Conservation (phyloP, 2,888 invertebrate species). For the Lochmaea crataegi region DNA sequence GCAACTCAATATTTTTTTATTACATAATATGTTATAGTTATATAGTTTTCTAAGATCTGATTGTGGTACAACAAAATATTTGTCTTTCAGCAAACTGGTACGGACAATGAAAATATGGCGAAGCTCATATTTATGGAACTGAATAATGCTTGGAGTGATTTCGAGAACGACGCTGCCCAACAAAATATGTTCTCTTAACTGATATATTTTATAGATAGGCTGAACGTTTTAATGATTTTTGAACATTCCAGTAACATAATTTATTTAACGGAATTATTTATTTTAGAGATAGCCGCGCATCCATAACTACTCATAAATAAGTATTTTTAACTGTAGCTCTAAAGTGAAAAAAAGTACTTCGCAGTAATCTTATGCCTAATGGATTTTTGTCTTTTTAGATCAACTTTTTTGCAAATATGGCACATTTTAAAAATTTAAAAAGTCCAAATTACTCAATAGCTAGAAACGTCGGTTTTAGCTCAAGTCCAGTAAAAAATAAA, state of each 20-base stretch:
- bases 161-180: constrained; percentile 87
- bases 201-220: constrained; percentile 21
- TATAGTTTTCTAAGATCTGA: too few relatives aligned
- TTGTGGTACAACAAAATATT: not conserved
- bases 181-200: constrained; percentile 70
- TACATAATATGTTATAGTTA: too few relatives aligned
- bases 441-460: too few relatives aligned
- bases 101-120: constrained; percentile 91
- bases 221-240: constrained; percentile 36
- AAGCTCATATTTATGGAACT: constrained; percentile 98
- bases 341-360: constrained; percentile 29
- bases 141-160: constrained; percentile 98
- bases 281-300: constrained; percentile 38
- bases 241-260: constrained; percentile 49
- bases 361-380: not conserved
- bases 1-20: not conserved
- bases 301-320: constrained; percentile 29
- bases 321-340: constrained; percentile 38
- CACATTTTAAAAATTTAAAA: too few relatives aligned
- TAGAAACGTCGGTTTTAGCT: too few relatives aligned
- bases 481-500: too few relatives aligned
- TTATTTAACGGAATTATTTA: constrained; percentile 43
- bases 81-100: constrained; percentile 84
- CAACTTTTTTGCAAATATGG: not conserved
- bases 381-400: not conserved